phyloP scores from a whole-genome alignment of 1,140 invertebrate genomes.

The Aphis gossypii region DNA sequence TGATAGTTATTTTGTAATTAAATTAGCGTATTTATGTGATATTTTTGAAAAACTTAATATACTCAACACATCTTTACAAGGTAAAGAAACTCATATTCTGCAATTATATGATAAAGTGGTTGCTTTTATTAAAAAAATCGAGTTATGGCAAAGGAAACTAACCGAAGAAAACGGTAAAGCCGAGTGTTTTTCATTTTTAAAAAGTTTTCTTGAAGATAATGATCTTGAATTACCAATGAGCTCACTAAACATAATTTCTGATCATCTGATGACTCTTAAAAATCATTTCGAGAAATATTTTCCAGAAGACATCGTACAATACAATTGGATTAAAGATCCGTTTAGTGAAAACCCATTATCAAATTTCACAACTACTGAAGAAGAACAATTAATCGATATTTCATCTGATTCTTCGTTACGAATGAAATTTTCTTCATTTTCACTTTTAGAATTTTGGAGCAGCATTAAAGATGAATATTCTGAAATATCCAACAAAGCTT shows the following conservation, averaged over 20 bases:
- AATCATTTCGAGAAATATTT: background rate
- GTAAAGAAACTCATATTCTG: background rate
- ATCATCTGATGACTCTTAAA: background rate
- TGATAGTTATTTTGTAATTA: background rate
- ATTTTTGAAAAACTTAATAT: background rate
- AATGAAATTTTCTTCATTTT: too few species aligned
- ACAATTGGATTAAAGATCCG: slow-evolving; percentile 4
- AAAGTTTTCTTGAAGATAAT: background rate
- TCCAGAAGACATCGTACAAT: background rate
- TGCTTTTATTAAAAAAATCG: slow-evolving; percentile 16
- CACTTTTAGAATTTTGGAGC: too few species aligned
- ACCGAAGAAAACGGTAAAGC: background rate
- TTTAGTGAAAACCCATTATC: background rate
- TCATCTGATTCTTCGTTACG: too few species aligned
- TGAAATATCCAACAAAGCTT: too few species aligned
- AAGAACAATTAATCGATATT: too few species aligned
- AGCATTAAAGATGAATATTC: too few species aligned
- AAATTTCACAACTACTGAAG: too few species aligned
- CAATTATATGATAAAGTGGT: background rate
- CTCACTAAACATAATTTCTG: background rate
- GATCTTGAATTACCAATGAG: background rate
- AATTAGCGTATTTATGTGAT: background rate
- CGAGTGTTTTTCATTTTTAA: background rate
- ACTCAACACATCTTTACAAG: background rate
- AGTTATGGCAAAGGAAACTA: background rate